Evolutionary conservation across 1,140 invertebrate genomes (phyloP).

Genomic region (Bilobella aurantiaca): DNA sequence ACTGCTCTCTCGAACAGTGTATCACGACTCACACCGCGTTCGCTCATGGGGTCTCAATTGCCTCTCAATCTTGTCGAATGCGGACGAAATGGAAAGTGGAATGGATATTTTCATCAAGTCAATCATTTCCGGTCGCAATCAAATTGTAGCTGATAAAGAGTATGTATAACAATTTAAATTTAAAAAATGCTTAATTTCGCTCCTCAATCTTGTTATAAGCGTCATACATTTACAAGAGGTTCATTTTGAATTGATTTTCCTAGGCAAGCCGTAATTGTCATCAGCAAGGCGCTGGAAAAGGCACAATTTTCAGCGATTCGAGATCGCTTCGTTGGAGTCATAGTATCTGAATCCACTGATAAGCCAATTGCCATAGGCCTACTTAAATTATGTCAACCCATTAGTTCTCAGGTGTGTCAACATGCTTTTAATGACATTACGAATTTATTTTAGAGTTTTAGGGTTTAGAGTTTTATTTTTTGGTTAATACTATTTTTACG

Average conservation of each 20-base stretch:
- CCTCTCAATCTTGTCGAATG: constrained; percentile 6
- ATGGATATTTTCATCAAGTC: constrained; percentile 9
- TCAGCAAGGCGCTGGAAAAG: neutral
- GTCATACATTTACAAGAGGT: too few species aligned
- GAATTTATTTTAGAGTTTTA: neutral
- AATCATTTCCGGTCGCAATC: constrained; percentile 8
- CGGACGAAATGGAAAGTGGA: neutral
- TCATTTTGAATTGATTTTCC: too few species aligned
- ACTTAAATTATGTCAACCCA: neutral
- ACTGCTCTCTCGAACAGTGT: constrained; percentile 18
- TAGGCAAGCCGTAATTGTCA: constrained; percentile 12
- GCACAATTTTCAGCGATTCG: neutral
- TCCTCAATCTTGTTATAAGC: too few species aligned
- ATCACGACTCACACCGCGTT: constrained; percentile 17
- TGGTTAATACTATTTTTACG: too few species aligned
- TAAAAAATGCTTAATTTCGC: too few species aligned
- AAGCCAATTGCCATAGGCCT: constrained; percentile 4
- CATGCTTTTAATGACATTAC: neutral
- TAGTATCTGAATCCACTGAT: neutral
- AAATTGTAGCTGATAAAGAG: constrained; percentile 22
- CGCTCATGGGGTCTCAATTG: constrained; percentile 17
- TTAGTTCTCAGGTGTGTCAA: neutral
- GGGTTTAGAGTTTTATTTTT: neutral
- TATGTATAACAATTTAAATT: too few species aligned
- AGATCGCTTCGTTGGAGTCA: constrained; percentile 6